Base-by-base conservation (phyloP, 2,113 vertebrate species). In the Notarius quadriscutis region DNA sequence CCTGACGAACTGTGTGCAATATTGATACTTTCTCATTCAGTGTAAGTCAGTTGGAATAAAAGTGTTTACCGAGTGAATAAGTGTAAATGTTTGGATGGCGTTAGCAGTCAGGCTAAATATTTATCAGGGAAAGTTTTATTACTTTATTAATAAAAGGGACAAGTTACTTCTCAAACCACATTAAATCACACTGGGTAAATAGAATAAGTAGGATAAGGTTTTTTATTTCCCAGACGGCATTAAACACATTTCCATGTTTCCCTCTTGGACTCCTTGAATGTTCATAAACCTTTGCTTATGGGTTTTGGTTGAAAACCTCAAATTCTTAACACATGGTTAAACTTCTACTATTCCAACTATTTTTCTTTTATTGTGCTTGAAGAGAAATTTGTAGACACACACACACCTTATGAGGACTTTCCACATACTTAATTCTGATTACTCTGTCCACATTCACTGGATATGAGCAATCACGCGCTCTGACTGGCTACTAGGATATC, bases 321-420 rank as follows among this genome's bases (percentile, higher is more conserved):
- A 77, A 77, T 77, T 77, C 50, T 77, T 77, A 77, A 77, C 74
- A 77, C 74, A 77, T 77, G 74, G 48, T 77, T 53, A 51, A n/a
- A 77, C 48, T 77, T n/a, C 12, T 51, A 51, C 48, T 77, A 48
- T 53, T 77, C 10, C 48, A 77, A 77, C 22, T 77, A 22, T 77
- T 77, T 77, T 77, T n/a, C 74, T 53, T 51, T 51, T 77, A 53
- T 77, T 77, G 74, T 11, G 50, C 50, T 77, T 77, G 74, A 77
- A 77, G 20, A 77, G 74, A 77, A 77, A 77, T 53, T 77, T 77
- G 74, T 77, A 77, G 4, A n/a, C 74, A n/a, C 74, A 77, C 74
- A 53, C 22, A 51, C 18, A n/a, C n/a, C n/a, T n/a, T n/a, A n/a
- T n/a, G n/a, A n/a, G n/a, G n/a, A n/a, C n/a, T n/a, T n/a, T n/a